Base-by-base conservation (phyloP, 2,797 vertebrate species). In the Muscicapa comitata region DNA sequence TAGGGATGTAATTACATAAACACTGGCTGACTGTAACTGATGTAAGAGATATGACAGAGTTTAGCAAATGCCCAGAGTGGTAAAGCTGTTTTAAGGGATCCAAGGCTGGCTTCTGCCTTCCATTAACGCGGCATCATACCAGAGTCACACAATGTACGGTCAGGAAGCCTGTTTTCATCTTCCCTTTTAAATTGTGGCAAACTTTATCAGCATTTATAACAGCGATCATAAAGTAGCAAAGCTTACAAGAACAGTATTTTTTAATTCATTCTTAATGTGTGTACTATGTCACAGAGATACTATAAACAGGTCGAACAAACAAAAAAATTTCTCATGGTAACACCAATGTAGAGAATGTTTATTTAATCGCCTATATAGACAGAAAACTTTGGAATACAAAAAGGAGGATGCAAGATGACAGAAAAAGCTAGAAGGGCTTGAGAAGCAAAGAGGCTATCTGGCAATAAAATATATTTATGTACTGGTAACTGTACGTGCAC, bases 401-500 rank as follows among this genome's bases (percentile, higher is more conserved):
- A 84, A 63, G 8, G 14, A 90, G 31, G 25, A 15, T 51, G 13
- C 25, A 74, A 68, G 29, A 67, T 6, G 7, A 17, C 28, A 74
- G 20, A 38, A 86, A 71, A 84, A 81, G 25, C 4, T 37, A 50
- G 35, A 58, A 88, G 7, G 9, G 3, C 21, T 35, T 77, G 48
- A 84, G 43, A 91, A 59, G 11, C 26, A n/a, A 82, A 79, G 51
- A 80, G 2, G 3, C n/a, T 26, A 70, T 76, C 7, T 29, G 47
- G 37, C 81, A 87, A 74, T 7, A 57, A 65, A 67, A 63, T 2
- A 2, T 51, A 55, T 63, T 87, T 55, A 17, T 58, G 38, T 11
- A 33, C 13, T 53, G 14, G 19, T 57, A 42, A 81, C 28, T 45
- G 14, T 42, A 54, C 29, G 25, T 45, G 25, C 0, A 0, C 25